Evolutionary conservation across 1,140 invertebrate species (phyloP).

Genomic region (Drosophila quadrilineata): DNA sequence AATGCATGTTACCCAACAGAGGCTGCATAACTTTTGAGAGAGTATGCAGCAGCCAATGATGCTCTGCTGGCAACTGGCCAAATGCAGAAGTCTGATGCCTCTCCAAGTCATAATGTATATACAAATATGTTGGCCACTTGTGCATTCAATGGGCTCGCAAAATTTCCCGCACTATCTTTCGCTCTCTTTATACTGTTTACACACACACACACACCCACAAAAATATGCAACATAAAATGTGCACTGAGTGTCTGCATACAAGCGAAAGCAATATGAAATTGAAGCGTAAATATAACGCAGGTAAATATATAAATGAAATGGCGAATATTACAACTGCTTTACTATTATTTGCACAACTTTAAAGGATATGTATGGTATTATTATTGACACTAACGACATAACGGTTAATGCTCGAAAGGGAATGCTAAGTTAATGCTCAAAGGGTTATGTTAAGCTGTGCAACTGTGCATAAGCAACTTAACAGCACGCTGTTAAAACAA

Average conservation of each 20-base stretch:
- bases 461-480: background rate
- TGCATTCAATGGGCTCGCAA: conserved; percentile 46
- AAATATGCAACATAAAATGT: conserved; percentile 12
- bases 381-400: background rate
- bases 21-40: background rate
- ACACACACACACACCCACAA: background rate
- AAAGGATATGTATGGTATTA: conserved; percentile 1
- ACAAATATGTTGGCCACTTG: conserved; percentile 58
- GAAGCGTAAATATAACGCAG: conserved; percentile 50
- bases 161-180: no score
- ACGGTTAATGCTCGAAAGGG: background rate
- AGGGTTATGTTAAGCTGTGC: background rate
- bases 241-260: conserved; percentile 36
- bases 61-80: conserved; percentile 16
- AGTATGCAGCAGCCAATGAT: background rate
- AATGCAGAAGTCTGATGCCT: background rate
- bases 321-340: conserved; percentile 34
- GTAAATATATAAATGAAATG: conserved; percentile 31
- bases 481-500: conserved; percentile 9
- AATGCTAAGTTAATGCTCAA: background rate
- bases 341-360: conserved; percentile 28
- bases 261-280: conserved; percentile 44
- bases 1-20: no score
- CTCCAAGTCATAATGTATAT: background rate
- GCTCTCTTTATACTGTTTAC: background rate